A percentile compares a stretch with the other conserved stretches of the same genome.
These are phyloP conservation scores for Temnothorax longispinosus DNA, from an alignment of 1,140 invertebrate genomes.

Conservation along the genomic window DNA sequence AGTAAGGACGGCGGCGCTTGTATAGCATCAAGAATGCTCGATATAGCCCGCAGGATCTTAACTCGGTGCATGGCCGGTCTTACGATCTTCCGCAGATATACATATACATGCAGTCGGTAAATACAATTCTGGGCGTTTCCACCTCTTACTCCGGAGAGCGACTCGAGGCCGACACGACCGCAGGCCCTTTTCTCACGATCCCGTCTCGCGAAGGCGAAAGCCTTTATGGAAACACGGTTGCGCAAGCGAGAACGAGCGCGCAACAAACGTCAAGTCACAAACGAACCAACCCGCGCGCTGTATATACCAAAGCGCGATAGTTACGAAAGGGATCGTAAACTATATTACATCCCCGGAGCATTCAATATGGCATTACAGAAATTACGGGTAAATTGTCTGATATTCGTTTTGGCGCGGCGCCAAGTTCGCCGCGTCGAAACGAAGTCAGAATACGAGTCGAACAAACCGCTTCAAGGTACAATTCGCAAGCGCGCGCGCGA, in stretches of 20 bases:
- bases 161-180: conserved; percentile 29
- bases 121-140: conserved; percentile 30
- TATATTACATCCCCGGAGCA: conserved; percentile 40
- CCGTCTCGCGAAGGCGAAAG: conserved; percentile 27
- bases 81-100: conserved; percentile 38
- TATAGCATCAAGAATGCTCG: conserved; percentile 7
- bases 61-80: conserved; percentile 15
- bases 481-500: background rate
- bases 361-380: conserved; percentile 55
- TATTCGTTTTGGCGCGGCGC: conserved; percentile 52
- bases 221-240: conserved; percentile 48
- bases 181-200: conserved; percentile 68
- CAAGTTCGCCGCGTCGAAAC: conserved; percentile 48
- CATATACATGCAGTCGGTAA: conserved; percentile 45
- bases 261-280: conserved; percentile 2
- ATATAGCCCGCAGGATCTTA: conserved; percentile 20
- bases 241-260: conserved; percentile 35
- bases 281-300: background rate
- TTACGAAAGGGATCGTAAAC: conserved; percentile 48
- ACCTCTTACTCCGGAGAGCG: conserved; percentile 52
- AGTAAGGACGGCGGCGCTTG: background rate
- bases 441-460: conserved; percentile 45
- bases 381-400: conserved; percentile 53
- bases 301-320: background rate
- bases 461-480: conserved; percentile 48